Evolutionary conservation across 2,113 vertebrate genomes (phyloP).

Genomic region (Hydrochoerus hydrochaeris): DNA sequence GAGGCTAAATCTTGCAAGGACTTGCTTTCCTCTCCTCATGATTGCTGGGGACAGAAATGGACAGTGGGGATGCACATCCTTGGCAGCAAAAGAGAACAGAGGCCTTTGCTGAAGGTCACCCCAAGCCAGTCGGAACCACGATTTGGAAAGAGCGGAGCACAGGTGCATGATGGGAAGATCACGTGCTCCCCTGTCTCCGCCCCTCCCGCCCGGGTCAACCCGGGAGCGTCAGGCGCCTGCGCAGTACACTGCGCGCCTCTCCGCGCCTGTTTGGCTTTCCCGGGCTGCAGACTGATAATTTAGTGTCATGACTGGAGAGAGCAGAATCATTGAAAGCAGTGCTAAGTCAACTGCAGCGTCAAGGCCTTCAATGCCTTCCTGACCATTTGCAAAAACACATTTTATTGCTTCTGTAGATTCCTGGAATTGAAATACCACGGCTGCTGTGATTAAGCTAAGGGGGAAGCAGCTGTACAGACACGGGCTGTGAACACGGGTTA

Average conservation of each 20-base stretch:
- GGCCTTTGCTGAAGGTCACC: background rate
- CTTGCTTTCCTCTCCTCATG: background rate
- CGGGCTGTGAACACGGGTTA: constrained; percentile 66
- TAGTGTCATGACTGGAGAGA: constrained; percentile 63
- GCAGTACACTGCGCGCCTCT: background rate
- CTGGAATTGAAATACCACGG: constrained; percentile 57
- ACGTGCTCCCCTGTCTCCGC: background rate
- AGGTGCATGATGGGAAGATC: background rate
- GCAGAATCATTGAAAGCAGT: constrained; percentile 71
- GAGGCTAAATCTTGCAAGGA: background rate
- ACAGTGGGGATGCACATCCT: background rate
- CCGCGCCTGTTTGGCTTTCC: constrained; percentile 33
- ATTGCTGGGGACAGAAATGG: background rate
- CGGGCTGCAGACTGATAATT: constrained; percentile 44
- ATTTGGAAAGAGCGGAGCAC: background rate
- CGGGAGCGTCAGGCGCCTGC: background rate
- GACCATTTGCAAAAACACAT: constrained; percentile 70
- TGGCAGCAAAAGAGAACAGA: background rate
- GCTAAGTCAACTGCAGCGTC: constrained; percentile 62
- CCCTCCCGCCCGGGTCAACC: background rate
- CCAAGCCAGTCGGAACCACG: background rate
- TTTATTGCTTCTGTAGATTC: constrained; percentile 77
- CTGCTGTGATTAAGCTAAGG: constrained; percentile 75
- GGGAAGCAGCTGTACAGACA: constrained; percentile 69
- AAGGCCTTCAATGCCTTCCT: constrained; percentile 70